Conservation (phyloP, 30 jellyfish, hydroid and myxozoan species). For the Aurelia aurita region DNA sequence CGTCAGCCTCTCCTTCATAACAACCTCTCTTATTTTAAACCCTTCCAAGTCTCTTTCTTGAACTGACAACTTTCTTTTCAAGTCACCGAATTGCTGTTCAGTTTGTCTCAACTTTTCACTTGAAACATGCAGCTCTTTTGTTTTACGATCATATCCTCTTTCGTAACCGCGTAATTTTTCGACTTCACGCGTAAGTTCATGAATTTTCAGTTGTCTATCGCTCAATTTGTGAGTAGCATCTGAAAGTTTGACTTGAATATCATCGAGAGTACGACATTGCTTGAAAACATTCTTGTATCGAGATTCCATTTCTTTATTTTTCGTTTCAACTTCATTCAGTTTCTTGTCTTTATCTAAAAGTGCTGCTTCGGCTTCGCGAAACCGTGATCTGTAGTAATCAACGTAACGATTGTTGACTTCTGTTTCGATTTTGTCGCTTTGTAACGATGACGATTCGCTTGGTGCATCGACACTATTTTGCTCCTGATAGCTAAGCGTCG, state of each 20-base stretch:
- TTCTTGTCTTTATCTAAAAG: constrained; percentile 91
- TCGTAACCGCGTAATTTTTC: constrained; percentile 87
- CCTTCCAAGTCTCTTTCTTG: constrained; percentile 91
- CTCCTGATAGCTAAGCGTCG: constrained; percentile 45
- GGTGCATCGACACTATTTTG: constrained; percentile 33
- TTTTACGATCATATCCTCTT: constrained; percentile 76
- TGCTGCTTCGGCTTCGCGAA: constrained; percentile 93
- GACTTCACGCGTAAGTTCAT: constrained; percentile 92
- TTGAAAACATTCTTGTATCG: constrained; percentile 77
- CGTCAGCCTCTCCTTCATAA: constrained; percentile 90
- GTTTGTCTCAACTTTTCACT: constrained; percentile 67
- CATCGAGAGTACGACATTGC: constrained; percentile 85
- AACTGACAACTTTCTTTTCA: constrained; percentile 58
- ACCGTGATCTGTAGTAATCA: constrained; percentile 89
- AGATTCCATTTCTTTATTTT: constrained; percentile 73
- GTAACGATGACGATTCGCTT: constrained; percentile 34
- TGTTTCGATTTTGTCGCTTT: constrained; percentile 52
- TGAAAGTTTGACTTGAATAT: constrained; percentile 86
- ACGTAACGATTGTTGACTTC: constrained; percentile 90
- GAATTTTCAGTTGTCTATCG: constrained; percentile 96
- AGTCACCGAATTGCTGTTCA: constrained; percentile 72
- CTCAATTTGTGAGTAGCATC: constrained; percentile 99
- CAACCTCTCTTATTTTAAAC: constrained; percentile 88
- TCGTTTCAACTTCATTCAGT: constrained; percentile 76
- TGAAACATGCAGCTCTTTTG: constrained; percentile 79